Conservation (phyloP, 2,113 vertebrate genomes). For the Heliornis fulica region DNA sequence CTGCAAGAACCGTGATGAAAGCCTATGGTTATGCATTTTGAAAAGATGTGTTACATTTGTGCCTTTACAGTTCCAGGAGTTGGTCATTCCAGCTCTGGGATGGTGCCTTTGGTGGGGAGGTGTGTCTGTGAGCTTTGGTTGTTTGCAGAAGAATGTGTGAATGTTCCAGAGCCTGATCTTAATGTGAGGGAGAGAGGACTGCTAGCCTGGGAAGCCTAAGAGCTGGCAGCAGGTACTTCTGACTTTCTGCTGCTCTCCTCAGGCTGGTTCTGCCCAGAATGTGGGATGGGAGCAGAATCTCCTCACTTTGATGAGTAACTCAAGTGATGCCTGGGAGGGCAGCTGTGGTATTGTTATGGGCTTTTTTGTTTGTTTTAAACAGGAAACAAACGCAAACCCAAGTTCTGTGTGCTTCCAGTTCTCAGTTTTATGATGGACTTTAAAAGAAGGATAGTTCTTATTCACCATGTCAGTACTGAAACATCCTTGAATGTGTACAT, state of each 20-base stretch:
- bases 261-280: not conserved
- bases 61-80: not conserved
- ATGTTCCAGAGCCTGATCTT: not conserved
- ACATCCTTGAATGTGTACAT: not conserved
- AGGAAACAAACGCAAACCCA: not conserved
- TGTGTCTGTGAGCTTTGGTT: not conserved
- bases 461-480: not conserved
- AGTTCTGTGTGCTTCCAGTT: not conserved
- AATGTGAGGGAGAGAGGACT: not conserved
- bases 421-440: not conserved
- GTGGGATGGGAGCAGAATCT: not conserved
- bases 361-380: not conserved
- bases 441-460: not conserved
- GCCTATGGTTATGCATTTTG: not conserved
- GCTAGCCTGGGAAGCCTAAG: not conserved
- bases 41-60: not conserved
- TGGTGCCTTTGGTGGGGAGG: not conserved
- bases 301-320: not conserved
- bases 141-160: not conserved
- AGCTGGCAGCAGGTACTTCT: not conserved
- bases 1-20: not conserved
- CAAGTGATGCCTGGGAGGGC: not conserved
- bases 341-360: not conserved
- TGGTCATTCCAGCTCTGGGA: not conserved
- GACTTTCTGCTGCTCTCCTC: not conserved